Evolutionary conservation across 2,113 vertebrate species (phyloP), one percentile per base, ranked within the genome.

Genomic region (Cynopterus brachyotis): DNA sequence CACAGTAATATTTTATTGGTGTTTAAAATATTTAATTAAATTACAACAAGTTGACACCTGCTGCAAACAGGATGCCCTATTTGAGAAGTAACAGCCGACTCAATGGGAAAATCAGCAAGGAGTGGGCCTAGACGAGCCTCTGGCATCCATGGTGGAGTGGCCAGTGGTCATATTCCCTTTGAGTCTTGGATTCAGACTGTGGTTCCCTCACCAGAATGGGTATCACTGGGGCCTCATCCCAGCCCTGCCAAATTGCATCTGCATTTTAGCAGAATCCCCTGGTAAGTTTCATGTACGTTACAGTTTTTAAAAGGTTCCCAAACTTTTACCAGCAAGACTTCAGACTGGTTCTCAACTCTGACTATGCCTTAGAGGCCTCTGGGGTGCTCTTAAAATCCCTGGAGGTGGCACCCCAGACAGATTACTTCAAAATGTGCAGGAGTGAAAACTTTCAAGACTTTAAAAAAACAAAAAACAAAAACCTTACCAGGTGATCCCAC

Each of bases 1-100:
- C 37, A 91, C 9, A 40, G 12, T 30, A 62, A 92, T 92, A 64
- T 70, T 82, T 73, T 91, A 79, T 26, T 66, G 45, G 2, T 2
- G 67, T 96, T 82, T 32, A 95, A 75, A 94, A 91, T 69, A 62
- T 19, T 53, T 88, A 88, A 72, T 4, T 69, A 32, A 64, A 59
- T 82, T 83, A 42, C 6, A 78, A 3, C 28, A 37, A 47, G 4
- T n/a, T 40, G 50, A 66, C 2, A 37, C 28, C 20, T 75, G 4
- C 9, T 76, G 0, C 20, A 92, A 92, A 30, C 30, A 86, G 35
- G 32, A 50, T 88, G 50, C 2, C 50, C 16, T 75, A 6, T 50
- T 50, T 47, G 20, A 24, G 13, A 94, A 72, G 12, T 69, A 82
- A 78, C 5, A 35, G 3, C 12, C 89, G 42, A 67, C 11, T 55